phyloP scores from a whole-genome alignment of 2,888 invertebrate genomes.

The Heteropelma amictum region DNA sequence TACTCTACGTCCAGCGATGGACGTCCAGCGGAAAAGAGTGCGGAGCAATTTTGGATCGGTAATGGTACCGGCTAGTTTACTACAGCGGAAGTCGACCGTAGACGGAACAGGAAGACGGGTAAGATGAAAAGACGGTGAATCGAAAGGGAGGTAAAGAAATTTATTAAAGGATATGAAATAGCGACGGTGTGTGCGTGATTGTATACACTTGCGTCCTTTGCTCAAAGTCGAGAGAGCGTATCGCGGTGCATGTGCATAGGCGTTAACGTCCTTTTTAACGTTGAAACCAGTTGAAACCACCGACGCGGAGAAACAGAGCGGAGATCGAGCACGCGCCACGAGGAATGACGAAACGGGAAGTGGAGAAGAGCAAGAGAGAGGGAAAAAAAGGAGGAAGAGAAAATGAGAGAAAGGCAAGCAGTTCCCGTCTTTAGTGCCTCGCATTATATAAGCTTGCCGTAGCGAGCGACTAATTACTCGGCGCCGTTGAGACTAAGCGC shows the following conservation, averaged over 20 bases:
- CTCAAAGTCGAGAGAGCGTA: slow-evolving; percentile 26
- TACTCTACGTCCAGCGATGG: too few relatives aligned
- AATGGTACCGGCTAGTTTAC: too few relatives aligned
- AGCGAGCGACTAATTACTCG: slow-evolving; percentile 75
- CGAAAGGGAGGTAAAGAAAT: slow-evolving; percentile 32
- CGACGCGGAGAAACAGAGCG: neutral
- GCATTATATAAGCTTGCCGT: slow-evolving; percentile 59
- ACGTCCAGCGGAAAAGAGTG: too few relatives aligned
- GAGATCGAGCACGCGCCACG: slow-evolving; percentile 22
- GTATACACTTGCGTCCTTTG: too few relatives aligned
- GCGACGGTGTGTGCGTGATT: too few relatives aligned
- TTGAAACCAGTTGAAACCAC: neutral
- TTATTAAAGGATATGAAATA: too few relatives aligned
- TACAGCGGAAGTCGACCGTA: too few relatives aligned
- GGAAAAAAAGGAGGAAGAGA: too few relatives aligned
- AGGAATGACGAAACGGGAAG: slow-evolving; percentile 7
- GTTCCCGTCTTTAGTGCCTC: slow-evolving; percentile 57
- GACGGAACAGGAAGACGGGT: slow-evolving; percentile 38
- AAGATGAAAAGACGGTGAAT: slow-evolving; percentile 49
- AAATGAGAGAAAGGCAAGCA: slow-evolving; percentile 9
- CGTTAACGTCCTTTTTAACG: too few relatives aligned
- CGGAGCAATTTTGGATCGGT: too few relatives aligned
- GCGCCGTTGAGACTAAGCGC: slow-evolving; percentile 75
- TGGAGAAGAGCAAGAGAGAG: slow-evolving; percentile 8
- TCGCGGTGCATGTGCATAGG: too few relatives aligned